These are phyloP conservation scores for Oncorhynchus keta DNA, from an alignment of 2,113 vertebrate genomes.

Conservation along the genomic window DNA sequence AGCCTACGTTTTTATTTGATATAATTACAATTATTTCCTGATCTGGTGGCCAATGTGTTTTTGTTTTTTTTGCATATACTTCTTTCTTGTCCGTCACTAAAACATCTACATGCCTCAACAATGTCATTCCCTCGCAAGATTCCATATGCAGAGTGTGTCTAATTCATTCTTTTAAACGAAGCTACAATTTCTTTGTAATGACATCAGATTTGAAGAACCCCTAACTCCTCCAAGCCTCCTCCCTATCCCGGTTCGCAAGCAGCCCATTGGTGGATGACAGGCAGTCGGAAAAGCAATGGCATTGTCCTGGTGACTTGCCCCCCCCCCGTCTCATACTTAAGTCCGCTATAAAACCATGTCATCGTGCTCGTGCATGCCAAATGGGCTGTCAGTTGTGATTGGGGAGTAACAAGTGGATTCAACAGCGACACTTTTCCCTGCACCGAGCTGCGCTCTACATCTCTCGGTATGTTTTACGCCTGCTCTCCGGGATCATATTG, in stretches of 20 bases:
- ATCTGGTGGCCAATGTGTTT: no score
- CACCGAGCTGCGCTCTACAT: slow-evolving; percentile 26
- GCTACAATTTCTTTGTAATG: slow-evolving; percentile 74
- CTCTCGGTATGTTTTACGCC: slow-evolving; percentile 58
- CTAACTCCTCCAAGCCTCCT: slow-evolving; percentile 22
- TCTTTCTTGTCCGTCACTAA: not conserved
- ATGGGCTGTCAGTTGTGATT: slow-evolving; percentile 63
- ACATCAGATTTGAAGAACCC: slow-evolving; percentile 76
- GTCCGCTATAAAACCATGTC: slow-evolving; percentile 78
- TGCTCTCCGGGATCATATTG: no score
- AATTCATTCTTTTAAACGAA: slow-evolving; percentile 74
- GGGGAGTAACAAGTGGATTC: slow-evolving; percentile 73
- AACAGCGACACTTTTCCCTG: slow-evolving; percentile 43
- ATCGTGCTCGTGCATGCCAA: slow-evolving; percentile 67
- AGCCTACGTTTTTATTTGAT: no score
- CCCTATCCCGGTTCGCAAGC: slow-evolving; percentile 17
- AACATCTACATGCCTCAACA: not conserved
- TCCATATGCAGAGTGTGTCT: slow-evolving; percentile 78
- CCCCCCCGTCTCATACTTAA: slow-evolving; percentile 38
- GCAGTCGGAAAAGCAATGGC: slow-evolving; percentile 69
- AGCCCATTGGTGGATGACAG: slow-evolving; percentile 80
- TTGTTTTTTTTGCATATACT: not conserved
- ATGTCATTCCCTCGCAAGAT: slow-evolving; percentile 32
- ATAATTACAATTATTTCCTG: no score
- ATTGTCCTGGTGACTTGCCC: slow-evolving; percentile 75